Conservation (phyloP, 2,888 invertebrate genomes). For the Harmothoe impar region DNA sequence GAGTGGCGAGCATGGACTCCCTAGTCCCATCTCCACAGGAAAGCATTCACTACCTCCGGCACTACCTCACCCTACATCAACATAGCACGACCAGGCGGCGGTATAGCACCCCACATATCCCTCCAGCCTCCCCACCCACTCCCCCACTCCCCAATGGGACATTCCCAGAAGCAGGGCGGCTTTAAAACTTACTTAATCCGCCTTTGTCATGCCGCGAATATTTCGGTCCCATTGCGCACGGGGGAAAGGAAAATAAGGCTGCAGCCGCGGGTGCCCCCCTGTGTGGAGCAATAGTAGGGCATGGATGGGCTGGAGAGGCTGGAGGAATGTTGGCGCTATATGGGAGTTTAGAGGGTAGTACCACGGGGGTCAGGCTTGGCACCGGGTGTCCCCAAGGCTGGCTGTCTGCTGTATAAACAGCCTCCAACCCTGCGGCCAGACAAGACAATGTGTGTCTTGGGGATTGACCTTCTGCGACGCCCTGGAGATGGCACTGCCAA, state of each 20-base stretch:
- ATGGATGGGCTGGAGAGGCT: not conserved
- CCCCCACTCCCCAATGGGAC: slow-evolving; percentile 29
- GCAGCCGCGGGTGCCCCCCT: not conserved
- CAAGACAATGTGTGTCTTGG: slow-evolving; percentile 62
- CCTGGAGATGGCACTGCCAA: not conserved
- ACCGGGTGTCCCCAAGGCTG: not conserved
- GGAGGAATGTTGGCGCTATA: slow-evolving; percentile 41
- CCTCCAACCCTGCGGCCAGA: slow-evolving; percentile 23
- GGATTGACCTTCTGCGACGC: slow-evolving; percentile 52
- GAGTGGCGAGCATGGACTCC: not conserved
- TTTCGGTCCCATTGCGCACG: not conserved
- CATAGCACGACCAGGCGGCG: not conserved
- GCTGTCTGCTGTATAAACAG: slow-evolving; percentile 53
- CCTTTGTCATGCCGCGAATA: slow-evolving; percentile 43
- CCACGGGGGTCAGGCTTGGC: slow-evolving; percentile 14
- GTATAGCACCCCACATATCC: not conserved
- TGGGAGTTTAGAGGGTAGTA: not conserved
- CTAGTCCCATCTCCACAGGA: no score
- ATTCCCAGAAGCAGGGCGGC: slow-evolving; percentile 25
- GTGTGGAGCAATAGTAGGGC: not conserved
- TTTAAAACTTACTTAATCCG: slow-evolving; percentile 24
- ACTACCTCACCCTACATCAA: not conserved
- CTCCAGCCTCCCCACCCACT: not conserved
- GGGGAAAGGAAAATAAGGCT: slow-evolving; percentile 18
- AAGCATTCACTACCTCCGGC: not conserved